Evolutionary conservation across 2,113 vertebrate genomes (phyloP).

Genomic region (Hypanus sabinus): DNA sequence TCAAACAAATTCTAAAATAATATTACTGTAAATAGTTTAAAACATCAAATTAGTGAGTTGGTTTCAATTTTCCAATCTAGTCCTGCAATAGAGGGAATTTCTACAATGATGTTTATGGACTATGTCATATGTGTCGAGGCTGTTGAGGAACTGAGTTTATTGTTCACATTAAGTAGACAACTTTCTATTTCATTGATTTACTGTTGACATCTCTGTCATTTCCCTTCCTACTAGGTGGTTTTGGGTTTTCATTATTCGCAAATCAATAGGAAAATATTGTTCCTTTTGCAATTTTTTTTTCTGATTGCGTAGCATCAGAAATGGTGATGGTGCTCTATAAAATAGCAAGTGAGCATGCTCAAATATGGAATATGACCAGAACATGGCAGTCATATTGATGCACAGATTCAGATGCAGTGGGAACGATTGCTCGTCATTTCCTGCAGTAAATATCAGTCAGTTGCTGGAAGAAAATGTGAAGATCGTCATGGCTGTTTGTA

Average conservation of each 20-base stretch:
- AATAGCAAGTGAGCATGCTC: too few species aligned
- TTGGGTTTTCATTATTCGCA: background rate
- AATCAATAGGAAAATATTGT: background rate
- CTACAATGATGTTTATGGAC: background rate
- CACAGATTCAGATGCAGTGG: too few species aligned
- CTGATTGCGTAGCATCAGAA: background rate
- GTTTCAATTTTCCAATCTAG: background rate
- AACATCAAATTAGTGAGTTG: background rate
- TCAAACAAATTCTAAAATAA: background rate
- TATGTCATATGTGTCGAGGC: background rate
- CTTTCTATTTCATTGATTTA: background rate
- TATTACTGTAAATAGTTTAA: background rate
- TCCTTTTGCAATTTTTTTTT: background rate
- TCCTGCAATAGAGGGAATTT: too few species aligned
- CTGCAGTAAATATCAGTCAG: too few species aligned
- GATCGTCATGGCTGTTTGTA: too few species aligned
- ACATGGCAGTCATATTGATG: too few species aligned
- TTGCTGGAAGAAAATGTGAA: too few species aligned
- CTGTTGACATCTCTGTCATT: background rate
- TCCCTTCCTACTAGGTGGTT: background rate
- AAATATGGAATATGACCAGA: too few species aligned
- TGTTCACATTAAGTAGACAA: background rate
- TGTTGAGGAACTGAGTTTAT: background rate
- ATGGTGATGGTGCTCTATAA: background rate
- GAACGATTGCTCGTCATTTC: too few species aligned